These are phyloP conservation scores for Willisornis vidua DNA, from an alignment of 2,113 vertebrate genomes.

Conservation along the genomic window DNA sequence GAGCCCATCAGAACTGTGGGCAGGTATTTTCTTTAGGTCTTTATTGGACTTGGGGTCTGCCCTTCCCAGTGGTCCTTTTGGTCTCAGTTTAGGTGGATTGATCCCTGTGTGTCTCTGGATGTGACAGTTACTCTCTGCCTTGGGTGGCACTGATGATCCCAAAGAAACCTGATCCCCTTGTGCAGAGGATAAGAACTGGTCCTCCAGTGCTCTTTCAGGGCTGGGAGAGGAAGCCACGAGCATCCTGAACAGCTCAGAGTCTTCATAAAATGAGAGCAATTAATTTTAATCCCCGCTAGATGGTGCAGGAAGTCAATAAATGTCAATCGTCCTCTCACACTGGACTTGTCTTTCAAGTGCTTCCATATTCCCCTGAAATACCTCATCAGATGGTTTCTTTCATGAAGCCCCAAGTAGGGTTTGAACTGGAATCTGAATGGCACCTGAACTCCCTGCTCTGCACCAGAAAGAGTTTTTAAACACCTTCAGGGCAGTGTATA, in stretches of 20 bases:
- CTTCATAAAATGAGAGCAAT: constrained; percentile 34
- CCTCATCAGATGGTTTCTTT: neutral
- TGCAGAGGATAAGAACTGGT: neutral
- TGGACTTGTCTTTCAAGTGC: constrained; percentile 33
- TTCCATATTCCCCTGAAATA: constrained; percentile 6
- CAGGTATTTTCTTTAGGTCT: neutral
- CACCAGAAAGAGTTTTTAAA: neutral
- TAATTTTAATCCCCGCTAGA: constrained; percentile 71
- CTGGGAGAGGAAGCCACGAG: neutral
- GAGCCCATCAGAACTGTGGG: neutral
- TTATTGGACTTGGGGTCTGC: neutral
- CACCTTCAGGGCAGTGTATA: neutral
- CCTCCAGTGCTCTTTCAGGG: neutral
- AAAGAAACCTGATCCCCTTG: neutral
- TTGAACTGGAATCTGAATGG: neutral
- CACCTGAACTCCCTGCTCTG: neutral
- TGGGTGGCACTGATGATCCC: neutral
- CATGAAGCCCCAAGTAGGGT: neutral
- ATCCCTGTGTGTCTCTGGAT: accelerated
- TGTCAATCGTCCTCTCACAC: constrained; percentile 29
- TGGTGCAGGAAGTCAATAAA: constrained; percentile 74
- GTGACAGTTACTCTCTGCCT: accelerated
- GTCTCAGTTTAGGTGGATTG: neutral
- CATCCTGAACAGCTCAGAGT: neutral
- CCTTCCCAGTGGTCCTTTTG: too few species aligned